phyloP scores from a whole-genome alignment of 2,113 vertebrate genomes.

The Halcyon senegalensis region DNA sequence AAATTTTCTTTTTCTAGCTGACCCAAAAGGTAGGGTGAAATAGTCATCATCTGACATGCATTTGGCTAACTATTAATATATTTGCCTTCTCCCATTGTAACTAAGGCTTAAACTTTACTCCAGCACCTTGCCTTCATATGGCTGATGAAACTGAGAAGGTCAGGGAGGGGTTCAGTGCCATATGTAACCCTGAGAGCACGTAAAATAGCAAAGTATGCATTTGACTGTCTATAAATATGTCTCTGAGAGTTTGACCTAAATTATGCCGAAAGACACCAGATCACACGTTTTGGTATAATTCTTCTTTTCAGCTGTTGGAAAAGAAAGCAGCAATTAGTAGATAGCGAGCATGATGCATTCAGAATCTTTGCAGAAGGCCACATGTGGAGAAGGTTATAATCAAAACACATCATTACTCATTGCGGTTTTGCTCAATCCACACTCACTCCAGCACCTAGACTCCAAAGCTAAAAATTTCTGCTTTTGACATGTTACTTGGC shows the following conservation, averaged over 20 bases:
- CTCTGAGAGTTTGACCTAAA: neutral
- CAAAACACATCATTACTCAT: conserved; percentile 43
- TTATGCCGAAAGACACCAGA: neutral
- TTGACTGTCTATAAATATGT: neutral
- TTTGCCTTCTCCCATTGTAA: neutral
- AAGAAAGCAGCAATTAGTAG: neutral
- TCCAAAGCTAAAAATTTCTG: conserved; percentile 14
- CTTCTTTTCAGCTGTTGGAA: neutral
- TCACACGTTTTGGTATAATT: neutral
- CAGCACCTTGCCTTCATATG: neutral
- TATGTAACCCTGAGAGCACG: neutral
- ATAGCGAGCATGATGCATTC: neutral
- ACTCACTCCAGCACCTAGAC: conserved; percentile 2
- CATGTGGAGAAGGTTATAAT: conserved; percentile 39
- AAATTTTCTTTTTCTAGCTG: neutral
- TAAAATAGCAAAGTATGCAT: neutral
- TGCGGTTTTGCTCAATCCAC: neutral
- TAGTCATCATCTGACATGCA: neutral
- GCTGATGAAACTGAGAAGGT: neutral
- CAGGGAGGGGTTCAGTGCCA: neutral
- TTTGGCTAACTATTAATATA: neutral
- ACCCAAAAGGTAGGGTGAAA: neutral
- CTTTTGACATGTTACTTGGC: conserved; percentile 31
- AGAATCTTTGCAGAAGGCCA: conserved; percentile 7
- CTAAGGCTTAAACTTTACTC: neutral